A percentile compares a stretch with the other conserved stretches of the same genome.
These are phyloP conservation scores for Schrankia costaestrigalis DNA, from an alignment of 2,888 invertebrate species.

Conservation along the genomic window DNA sequence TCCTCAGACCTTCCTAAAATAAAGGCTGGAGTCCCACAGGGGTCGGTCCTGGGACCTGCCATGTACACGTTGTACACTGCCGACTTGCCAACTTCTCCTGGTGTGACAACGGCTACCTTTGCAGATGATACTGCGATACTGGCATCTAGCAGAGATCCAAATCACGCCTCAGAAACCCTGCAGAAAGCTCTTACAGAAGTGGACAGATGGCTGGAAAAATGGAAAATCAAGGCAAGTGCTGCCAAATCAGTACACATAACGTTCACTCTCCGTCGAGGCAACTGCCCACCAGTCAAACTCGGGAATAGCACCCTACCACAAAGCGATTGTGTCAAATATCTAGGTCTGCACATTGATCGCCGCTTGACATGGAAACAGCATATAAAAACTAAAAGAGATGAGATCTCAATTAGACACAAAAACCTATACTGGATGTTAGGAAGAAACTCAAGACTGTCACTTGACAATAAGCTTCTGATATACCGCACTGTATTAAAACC, in stretches of 20 bases:
- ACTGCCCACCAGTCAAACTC: not conserved
- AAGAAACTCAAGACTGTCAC: too few relatives aligned
- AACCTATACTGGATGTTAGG: too few relatives aligned
- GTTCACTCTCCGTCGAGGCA: not conserved
- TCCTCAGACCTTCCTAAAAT: too few relatives aligned
- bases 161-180: too few relatives aligned
- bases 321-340: not conserved
- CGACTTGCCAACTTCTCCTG: too few relatives aligned
- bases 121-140: not conserved
- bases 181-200: not conserved
- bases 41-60: not conserved
- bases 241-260: not conserved
- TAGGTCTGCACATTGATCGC: too few relatives aligned
- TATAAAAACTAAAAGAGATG: too few relatives aligned
- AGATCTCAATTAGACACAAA: too few relatives aligned
- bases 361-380: too few relatives aligned
- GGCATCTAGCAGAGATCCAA: not conserved
- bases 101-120: not conserved
- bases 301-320: not conserved
- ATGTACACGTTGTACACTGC: not conserved
- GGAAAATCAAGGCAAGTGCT: not conserved
- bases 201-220: not conserved
- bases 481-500: too few relatives aligned
- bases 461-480: too few relatives aligned
- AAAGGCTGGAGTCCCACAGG: not conserved